These are phyloP conservation scores for Psilopsiagon aurifrons DNA, from an alignment of 2,113 vertebrate species.

Conservation along the genomic window DNA sequence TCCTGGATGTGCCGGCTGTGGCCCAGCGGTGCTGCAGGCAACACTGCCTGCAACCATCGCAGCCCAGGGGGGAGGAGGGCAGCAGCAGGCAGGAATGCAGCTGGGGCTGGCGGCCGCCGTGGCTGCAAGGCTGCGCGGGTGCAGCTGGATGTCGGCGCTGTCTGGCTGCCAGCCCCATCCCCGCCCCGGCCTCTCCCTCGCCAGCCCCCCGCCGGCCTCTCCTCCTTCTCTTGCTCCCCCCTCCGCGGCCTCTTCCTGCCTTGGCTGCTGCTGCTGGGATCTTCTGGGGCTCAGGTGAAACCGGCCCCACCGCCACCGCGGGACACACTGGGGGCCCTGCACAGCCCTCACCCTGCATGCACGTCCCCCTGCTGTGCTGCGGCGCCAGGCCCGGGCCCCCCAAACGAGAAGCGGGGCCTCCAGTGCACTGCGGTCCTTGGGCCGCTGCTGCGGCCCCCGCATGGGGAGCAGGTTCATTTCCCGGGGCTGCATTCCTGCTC, in stretches of 20 bases:
- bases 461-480: not conserved
- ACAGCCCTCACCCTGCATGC: accelerated
- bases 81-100: not conserved
- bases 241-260: slow-evolving; percentile 61
- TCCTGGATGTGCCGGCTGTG: not conserved
- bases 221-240: slow-evolving; percentile 48
- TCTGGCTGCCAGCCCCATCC: slow-evolving; percentile 47
- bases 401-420: accelerated
- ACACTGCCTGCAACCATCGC: too few relatives aligned
- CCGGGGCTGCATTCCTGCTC: not conserved
- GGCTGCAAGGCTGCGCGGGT: not conserved
- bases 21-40: accelerated
- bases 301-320: accelerated
- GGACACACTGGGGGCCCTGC: not conserved
- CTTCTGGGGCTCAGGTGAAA: slow-evolving; percentile 45
- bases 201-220: slow-evolving; percentile 53
- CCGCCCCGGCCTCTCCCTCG: slow-evolving; percentile 53
- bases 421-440: accelerated
- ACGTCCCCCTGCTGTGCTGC: accelerated
- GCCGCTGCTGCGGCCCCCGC: not conserved
- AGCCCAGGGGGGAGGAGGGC: not conserved
- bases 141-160: not conserved
- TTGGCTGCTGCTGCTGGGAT: not conserved
- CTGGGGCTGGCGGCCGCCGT: not conserved
- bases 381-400: accelerated